A percentile compares a stretch with the other conserved stretches of the same genome.
Evolutionary conservation across 2,797 vertebrate species (phyloP).

Genomic region (Monodelphis domestica): DNA sequence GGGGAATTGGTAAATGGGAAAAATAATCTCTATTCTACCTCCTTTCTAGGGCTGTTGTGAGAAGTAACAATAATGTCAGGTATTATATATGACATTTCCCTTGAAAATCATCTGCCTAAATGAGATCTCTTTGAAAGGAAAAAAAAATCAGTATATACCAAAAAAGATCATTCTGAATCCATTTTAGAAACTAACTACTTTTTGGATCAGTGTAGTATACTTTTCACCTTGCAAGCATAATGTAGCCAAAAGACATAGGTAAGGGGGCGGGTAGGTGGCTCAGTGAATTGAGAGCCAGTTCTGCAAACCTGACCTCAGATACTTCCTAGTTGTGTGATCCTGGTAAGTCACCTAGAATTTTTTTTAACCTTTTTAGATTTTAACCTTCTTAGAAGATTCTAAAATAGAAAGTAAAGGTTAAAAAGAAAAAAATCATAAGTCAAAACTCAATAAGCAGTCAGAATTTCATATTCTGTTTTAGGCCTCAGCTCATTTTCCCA

Average conservation of each 20-base stretch:
- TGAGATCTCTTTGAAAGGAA: not conserved
- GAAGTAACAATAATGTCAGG: not conserved
- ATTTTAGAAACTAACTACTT: not conserved
- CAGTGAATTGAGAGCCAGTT: no score
- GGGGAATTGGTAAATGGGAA: not conserved
- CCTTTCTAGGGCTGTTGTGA: not conserved
- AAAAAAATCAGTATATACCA: not conserved
- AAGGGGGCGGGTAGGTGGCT: no score
- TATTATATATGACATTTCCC: not conserved
- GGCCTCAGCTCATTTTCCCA: not conserved
- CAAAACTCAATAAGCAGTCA: slow-evolving; percentile 7
- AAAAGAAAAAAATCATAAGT: no score
- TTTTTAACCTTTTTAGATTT: no score
- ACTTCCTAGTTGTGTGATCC: no score
- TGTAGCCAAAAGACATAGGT: not conserved
- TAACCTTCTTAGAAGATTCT: no score
- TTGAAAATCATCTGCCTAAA: not conserved
- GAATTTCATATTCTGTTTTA: not conserved
- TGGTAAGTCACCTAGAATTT: no score
- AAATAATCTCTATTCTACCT: not conserved
- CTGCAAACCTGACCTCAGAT: no score
- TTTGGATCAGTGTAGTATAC: not conserved
- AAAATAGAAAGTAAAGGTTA: no score
- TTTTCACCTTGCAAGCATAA: not conserved
- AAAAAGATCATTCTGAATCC: not conserved